These are phyloP conservation scores for Drosophila sulfurigaster DNA, from an alignment of 1,140 invertebrate species.

Conservation along the genomic window DNA sequence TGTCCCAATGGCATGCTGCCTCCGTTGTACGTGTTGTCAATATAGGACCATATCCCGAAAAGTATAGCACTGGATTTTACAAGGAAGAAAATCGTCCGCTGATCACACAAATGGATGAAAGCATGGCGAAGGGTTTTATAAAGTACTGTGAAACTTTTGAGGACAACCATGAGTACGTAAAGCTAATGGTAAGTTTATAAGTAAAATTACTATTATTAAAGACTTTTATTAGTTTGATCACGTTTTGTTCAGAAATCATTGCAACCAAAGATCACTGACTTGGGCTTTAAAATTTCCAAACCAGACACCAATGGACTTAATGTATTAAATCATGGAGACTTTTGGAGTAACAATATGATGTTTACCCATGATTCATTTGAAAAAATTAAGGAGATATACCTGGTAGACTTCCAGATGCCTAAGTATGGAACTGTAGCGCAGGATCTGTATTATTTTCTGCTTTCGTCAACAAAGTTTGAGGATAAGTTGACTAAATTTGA, in stretches of 20 bases:
- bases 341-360: constrained; percentile 86
- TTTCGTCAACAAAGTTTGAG: constrained; percentile 69
- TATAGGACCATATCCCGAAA: too few species aligned
- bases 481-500: constrained; percentile 74
- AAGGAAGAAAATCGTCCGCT: too few species aligned
- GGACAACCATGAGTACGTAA: too few species aligned
- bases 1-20: constrained; percentile 87
- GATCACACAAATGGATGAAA: too few species aligned
- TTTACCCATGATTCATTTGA: constrained; percentile 86
- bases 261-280: constrained; percentile 32
- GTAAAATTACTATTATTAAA: too few species aligned
- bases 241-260: not conserved
- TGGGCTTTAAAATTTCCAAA: constrained; percentile 33
- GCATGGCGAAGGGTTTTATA: too few species aligned
- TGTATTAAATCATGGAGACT: constrained; percentile 88
- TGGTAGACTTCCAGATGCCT: constrained; percentile 70
- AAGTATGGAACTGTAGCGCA: constrained; percentile 64
- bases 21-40: too few species aligned
- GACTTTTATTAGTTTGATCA: not conserved
- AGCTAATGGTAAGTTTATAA: too few species aligned
- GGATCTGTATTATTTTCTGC: constrained; percentile 67
- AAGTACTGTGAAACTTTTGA: too few species aligned
- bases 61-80: too few species aligned
- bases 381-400: constrained; percentile 70
- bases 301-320: constrained; percentile 85